These are phyloP conservation scores for Paracentrotus lividus DNA, from an alignment of 53 echinoderm and acorn worm species.

Conservation along the genomic window DNA sequence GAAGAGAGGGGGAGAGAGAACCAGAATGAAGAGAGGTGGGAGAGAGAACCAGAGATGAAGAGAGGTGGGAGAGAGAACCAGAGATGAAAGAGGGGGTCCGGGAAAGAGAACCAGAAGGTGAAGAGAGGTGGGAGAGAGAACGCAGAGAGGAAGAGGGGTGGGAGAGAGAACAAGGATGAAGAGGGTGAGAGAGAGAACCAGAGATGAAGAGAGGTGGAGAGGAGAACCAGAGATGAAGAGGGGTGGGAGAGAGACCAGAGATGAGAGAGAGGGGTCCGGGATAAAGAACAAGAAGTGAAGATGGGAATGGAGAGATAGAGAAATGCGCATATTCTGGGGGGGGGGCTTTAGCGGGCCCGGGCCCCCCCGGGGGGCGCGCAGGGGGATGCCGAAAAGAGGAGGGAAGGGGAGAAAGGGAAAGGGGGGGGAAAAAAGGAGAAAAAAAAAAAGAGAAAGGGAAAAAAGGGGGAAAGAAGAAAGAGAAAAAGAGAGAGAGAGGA, in stretches of 20 bases:
- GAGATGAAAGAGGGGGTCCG: background rate
- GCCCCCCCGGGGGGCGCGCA: too few relatives aligned
- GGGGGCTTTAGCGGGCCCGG: too few relatives aligned
- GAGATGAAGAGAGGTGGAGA: too few relatives aligned
- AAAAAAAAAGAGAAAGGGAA: background rate
- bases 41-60: too few relatives aligned
- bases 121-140: background rate
- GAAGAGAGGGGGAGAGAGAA: too few relatives aligned
- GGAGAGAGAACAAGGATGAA: background rate
- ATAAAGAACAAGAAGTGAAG: background rate
- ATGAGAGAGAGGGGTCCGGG: background rate
- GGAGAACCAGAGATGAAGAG: background rate
- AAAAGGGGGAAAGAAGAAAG: too few relatives aligned
- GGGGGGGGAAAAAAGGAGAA: background rate
- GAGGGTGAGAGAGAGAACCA: background rate
- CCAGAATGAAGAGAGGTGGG: too few relatives aligned
- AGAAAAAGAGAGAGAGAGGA: too few relatives aligned
- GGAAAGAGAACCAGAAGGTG: background rate
- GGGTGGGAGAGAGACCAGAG: background rate
- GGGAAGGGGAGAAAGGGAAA: background rate
- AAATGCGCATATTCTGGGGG: too few relatives aligned
- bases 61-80: too few relatives aligned
- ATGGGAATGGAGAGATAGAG: background rate
- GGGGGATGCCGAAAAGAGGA: background rate
- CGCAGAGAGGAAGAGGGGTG: background rate